Conservation (phyloP, 1,140 invertebrate species). For the Samia ricini region DNA sequence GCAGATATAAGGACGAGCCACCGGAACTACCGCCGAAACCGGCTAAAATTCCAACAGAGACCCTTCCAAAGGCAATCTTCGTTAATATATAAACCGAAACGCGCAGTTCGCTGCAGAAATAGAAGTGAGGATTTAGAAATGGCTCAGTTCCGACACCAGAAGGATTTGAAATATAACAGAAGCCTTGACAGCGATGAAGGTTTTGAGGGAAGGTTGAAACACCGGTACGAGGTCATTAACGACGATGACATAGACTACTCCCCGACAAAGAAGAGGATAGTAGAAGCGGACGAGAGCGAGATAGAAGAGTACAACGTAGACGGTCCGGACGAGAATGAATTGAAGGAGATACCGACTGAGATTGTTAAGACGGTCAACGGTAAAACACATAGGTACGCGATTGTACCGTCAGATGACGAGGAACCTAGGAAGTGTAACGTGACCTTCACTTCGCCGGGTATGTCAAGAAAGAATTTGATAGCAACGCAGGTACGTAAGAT, state of each 20-base stretch:
- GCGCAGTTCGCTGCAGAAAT: conserved; percentile 49
- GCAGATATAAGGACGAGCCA: conserved; percentile 50
- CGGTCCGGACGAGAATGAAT: conserved; percentile 77
- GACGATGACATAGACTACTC: conserved; percentile 79
- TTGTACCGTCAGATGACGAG: conserved; percentile 78
- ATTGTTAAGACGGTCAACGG: conserved; percentile 81
- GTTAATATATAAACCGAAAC: conserved; percentile 54
- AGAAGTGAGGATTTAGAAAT: conserved; percentile 69
- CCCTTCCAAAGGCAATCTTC: conserved; percentile 62
- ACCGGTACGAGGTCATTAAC: conserved; percentile 77
- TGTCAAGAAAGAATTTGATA: conserved; percentile 79
- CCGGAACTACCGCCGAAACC: conserved; percentile 70
- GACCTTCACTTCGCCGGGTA: conserved; percentile 59
- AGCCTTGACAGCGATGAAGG: conserved; percentile 52
- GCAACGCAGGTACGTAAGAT: no score
- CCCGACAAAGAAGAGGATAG: conserved; percentile 76
- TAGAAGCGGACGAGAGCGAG: conserved; percentile 75
- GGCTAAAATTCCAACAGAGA: conserved; percentile 44
- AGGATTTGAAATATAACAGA: conserved; percentile 39
- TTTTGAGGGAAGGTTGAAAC: conserved; percentile 52
- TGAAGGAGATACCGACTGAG: conserved; percentile 78
- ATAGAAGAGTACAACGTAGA: conserved; percentile 79
- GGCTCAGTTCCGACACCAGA: conserved; percentile 59
- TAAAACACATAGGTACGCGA: conserved; percentile 79
- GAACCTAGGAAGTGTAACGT: conserved; percentile 66